Conservation (phyloP, 1,140 invertebrate genomes). For the Eueides isabella region DNA sequence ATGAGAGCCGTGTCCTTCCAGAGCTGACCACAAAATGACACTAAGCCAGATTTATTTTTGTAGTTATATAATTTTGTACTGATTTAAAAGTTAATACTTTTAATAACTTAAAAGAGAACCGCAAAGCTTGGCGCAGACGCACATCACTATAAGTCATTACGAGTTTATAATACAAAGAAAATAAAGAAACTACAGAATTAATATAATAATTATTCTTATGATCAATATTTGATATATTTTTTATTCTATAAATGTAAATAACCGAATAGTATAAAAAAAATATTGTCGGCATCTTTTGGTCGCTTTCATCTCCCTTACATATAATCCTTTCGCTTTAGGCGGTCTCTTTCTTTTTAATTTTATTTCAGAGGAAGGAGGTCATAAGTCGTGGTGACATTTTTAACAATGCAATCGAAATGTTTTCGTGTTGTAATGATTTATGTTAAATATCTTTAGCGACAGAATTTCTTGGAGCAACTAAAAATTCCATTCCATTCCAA, state of each 20-base stretch:
- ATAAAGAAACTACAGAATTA: background rate
- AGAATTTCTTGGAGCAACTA: conserved; percentile 62
- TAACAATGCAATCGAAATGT: conserved; percentile 79
- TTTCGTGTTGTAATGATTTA: conserved; percentile 81
- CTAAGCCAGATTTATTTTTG: conserved; percentile 71
- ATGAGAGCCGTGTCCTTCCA: too few species aligned
- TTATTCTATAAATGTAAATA: background rate
- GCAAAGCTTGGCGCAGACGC: conserved; percentile 20
- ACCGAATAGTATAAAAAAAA: conserved; percentile 20
- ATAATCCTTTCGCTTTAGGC: conserved; percentile 44
- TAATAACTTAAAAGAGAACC: conserved; percentile 56
- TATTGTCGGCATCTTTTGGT: conserved; percentile 68
- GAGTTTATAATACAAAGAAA: background rate
- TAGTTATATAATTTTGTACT: conserved; percentile 68
- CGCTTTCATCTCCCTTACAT: conserved; percentile 53
- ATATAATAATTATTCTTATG: background rate
- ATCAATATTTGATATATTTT: background rate
- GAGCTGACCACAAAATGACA: conserved; percentile 59
- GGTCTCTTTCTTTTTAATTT: conserved; percentile 69
- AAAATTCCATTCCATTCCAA: too few species aligned
- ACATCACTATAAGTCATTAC: conserved; percentile 11
- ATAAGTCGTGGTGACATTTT: conserved; percentile 80
- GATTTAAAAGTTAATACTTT: conserved; percentile 69
- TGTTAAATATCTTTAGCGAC: conserved; percentile 70
- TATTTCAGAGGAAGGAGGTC: conserved; percentile 75